These are phyloP conservation scores for Schlechtendalia chinensis DNA, from an alignment of 1,140 invertebrate genomes.

Conservation along the genomic window DNA sequence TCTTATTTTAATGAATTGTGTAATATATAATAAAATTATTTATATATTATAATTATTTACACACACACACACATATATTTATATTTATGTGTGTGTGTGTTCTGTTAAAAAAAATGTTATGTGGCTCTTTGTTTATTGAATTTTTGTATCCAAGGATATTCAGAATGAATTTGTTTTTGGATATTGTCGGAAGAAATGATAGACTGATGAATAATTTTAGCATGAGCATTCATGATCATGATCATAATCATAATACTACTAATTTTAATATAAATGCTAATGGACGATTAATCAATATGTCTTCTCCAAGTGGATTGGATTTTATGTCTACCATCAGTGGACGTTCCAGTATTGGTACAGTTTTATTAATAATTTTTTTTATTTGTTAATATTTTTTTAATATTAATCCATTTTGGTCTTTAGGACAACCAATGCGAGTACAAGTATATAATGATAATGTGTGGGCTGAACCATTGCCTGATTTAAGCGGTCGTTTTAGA, in stretches of 20 bases:
- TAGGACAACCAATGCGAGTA: not conserved
- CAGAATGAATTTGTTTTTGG: slow-evolving; percentile 14
- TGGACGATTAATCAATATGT: no score
- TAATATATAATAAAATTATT: no score
- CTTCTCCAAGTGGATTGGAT: not conserved
- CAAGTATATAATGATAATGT: not conserved
- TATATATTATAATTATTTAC: no score
- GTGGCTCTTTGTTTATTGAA: no score
- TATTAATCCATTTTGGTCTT: not conserved
- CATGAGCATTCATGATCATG: not conserved
- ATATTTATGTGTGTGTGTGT: no score
- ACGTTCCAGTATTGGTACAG: not conserved
- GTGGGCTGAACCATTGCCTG: slow-evolving; percentile 35
- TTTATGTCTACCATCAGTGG: not conserved
- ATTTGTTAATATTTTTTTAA: not conserved
- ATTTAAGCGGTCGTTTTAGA: slow-evolving; percentile 30
- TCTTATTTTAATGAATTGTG: no score
- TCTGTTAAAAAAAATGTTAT: no score
- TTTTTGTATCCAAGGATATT: not conserved
- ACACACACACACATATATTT: no score
- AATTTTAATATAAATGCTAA: no score
- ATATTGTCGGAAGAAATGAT: slow-evolving; percentile 12
- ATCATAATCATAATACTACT: no score
- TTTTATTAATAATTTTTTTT: not conserved
- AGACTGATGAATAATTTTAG: not conserved